Evolutionary conservation across 1,140 invertebrate species (phyloP).

Genomic region (Oreohelix idahoensis): DNA sequence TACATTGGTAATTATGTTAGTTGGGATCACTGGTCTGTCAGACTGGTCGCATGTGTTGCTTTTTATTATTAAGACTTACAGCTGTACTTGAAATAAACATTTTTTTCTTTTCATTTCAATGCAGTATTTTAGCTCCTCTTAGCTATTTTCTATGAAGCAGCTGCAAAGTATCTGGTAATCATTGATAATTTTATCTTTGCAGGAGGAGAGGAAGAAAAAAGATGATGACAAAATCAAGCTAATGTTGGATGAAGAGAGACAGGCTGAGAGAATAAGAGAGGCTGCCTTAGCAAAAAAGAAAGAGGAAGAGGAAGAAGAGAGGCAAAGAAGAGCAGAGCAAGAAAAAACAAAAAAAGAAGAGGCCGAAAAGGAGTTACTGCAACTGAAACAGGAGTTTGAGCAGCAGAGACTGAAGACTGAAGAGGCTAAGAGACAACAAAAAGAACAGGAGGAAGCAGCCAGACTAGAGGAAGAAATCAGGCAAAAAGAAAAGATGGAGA

Average conservation of each 20-base stretch:
- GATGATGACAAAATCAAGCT: not conserved
- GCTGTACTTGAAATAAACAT: no score
- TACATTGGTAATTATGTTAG: no score
- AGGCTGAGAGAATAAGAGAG: slow-evolving; percentile 35
- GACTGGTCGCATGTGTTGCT: no score
- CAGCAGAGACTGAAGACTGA: not conserved
- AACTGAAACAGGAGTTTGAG: not conserved
- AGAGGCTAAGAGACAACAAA: slow-evolving; percentile 23
- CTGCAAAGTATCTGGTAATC: no score
- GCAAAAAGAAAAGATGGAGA: not conserved
- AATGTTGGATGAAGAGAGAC: slow-evolving; percentile 74
- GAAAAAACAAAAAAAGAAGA: slow-evolving; percentile 29
- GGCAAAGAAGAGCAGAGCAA: slow-evolving; percentile 35
- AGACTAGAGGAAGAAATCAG: slow-evolving; percentile 30
- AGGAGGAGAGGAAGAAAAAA: slow-evolving; percentile 42
- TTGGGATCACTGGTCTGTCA: no score
- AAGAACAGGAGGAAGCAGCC: slow-evolving; percentile 33
- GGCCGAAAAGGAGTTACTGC: slow-evolving; percentile 32
- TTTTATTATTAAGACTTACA: no score
- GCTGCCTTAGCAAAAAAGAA: not conserved
- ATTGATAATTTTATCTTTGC: not conserved
- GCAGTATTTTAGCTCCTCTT: no score
- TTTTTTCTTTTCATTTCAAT: no score
- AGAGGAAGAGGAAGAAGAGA: slow-evolving; percentile 30
- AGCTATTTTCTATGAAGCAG: no score